Evolutionary conservation across 2,797 vertebrate species (phyloP), one percentile per base, ranked within the genome.

Genomic region (Alca torda): DNA sequence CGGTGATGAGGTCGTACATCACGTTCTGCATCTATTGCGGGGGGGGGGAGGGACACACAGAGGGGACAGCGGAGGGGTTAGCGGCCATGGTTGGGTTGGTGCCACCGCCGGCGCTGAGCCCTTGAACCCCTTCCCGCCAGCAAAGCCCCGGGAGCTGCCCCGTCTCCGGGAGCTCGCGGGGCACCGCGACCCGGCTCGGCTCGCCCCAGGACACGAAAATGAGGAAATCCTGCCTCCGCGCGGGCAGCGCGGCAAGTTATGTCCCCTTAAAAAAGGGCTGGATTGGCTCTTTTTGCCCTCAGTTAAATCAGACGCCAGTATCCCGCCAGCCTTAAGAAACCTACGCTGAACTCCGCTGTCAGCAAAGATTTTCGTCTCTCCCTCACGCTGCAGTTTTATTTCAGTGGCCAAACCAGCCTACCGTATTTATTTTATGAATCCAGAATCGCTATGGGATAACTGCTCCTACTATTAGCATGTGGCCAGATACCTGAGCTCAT

Each of bases 381-480:
- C 46, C 98, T 97, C 97, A 98, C 97, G 97, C 97, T 98, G 98
- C 97, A 98, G 88, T 92, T 97, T 98, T 98, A 98, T 97, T 98
- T 98, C 83, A 96, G 93, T 98, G 98, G 97, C 97, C 98, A 98
- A 98, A 98, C 97, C 97, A 97, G 95, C 98, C 98, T 98, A 96
- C 98, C 98, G 97, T 99, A 98, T 98, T 98, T 97, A 96, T 97
- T 96, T 96, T 95, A 82, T 87, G 75, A 94, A 94, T 97, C 97
- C 94, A 97, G 97, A 97, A 95, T 91, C 96, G 96, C 91, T 97
- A 82, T 91, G 77, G 97, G 97, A 76, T 84, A 88, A 96, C 97
- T 97, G 96, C 90, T 98, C 70, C 91, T 95, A 84, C 87, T 92
- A 80, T 91, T 92, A 96, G 83, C 89, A 60, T 97, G 96, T 96